Percentiles rank a stretch among this genome's conserved stretches.
These are phyloP conservation scores for Naso thynnoides DNA, from an alignment of 2,797 vertebrate species.

Conservation along the genomic window DNA sequence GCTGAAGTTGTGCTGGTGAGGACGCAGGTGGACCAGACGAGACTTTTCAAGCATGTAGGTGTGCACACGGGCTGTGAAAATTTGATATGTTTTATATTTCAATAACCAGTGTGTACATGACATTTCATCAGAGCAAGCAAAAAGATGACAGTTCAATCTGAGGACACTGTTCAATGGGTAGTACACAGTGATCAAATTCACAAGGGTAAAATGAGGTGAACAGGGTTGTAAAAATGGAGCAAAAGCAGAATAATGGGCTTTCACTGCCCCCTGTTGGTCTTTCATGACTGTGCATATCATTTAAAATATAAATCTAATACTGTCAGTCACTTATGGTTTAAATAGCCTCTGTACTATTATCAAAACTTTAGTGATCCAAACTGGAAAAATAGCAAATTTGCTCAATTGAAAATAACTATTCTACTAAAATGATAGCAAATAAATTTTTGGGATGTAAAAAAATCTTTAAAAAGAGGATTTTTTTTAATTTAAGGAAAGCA, in stretches of 20 bases:
- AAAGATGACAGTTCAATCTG: conserved; percentile 16
- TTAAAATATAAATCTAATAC: background rate
- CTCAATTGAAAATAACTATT: background rate
- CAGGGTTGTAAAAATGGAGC: background rate
- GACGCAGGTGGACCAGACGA: conserved; percentile 84
- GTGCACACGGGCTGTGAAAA: conserved; percentile 88
- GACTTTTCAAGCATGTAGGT: conserved; percentile 95
- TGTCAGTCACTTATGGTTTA: background rate
- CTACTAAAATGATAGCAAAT: background rate
- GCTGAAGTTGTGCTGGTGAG: conserved; percentile 91
- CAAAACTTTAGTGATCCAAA: background rate
- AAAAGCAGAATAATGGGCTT: conserved; percentile 28
- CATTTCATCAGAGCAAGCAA: background rate
- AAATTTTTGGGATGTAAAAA: background rate
- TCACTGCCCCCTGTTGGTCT: conserved; percentile 76
- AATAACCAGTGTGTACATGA: background rate
- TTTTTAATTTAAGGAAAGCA: background rate
- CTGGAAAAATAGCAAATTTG: background rate
- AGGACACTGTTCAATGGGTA: background rate
- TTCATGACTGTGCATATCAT: background rate
- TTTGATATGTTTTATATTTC: conserved; percentile 21
- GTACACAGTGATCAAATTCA: conserved; percentile 26
- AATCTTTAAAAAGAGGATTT: background rate
- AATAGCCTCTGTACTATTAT: background rate
- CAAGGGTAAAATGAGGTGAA: conserved; percentile 53